A percentile compares a stretch with the other conserved stretches of the same genome.
These are phyloP conservation scores for Petrophora chlorosata DNA, from an alignment of 2,888 invertebrate genomes.

Conservation along the genomic window DNA sequence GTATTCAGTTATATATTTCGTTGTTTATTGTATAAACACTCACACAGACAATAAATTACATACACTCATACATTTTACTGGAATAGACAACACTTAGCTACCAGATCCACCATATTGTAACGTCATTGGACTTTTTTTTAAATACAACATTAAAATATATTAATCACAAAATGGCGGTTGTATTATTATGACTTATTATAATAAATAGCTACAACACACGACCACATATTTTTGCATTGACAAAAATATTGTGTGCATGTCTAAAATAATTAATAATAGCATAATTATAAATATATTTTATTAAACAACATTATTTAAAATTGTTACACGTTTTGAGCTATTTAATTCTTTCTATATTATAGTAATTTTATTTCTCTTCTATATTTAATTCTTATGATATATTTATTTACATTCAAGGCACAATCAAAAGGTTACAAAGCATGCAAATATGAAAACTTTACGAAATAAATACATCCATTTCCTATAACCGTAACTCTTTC, in stretches of 20 bases:
- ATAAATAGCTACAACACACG: slow-evolving; percentile 11
- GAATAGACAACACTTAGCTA: slow-evolving; percentile 18
- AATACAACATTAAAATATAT: slow-evolving; percentile 4
- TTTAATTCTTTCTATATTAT: background rate
- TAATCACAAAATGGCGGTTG: slow-evolving; percentile 19
- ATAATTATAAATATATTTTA: background rate
- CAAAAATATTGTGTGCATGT: slow-evolving; percentile 34
- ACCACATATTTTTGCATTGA: slow-evolving; percentile 28
- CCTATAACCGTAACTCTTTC: no score
- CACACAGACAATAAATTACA: slow-evolving; percentile 54
- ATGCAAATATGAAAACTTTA: slow-evolving; percentile 22
- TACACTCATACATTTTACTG: slow-evolving; percentile 41
- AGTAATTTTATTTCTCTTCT: no score
- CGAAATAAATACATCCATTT: no score
- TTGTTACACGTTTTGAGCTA: slow-evolving; percentile 24
- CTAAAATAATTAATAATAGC: slow-evolving; percentile 11
- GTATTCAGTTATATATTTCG: background rate
- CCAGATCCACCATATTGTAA: slow-evolving; percentile 17
- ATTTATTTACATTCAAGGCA: no score
- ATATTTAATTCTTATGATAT: no score
- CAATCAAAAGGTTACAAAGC: no score
- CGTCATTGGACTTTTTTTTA: background rate
- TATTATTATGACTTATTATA: background rate
- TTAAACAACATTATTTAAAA: slow-evolving; percentile 1
- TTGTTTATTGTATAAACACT: slow-evolving; percentile 7